Percentiles rank a stretch among this genome's conserved stretches.
Evolutionary conservation across 2,797 vertebrate genomes (phyloP).

Genomic region (Novumbra hubbsi): DNA sequence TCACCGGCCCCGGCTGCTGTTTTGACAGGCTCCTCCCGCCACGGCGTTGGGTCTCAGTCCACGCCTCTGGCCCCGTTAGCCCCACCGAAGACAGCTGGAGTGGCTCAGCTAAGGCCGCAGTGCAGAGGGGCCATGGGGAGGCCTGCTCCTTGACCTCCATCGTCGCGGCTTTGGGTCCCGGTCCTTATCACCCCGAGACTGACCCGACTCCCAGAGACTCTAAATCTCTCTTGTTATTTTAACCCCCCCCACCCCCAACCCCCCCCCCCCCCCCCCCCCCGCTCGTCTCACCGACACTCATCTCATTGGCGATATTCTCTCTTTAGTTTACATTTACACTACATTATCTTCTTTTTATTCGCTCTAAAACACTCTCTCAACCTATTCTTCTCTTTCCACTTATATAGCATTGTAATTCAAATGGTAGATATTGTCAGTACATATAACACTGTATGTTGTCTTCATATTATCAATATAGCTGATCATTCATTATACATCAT

Average conservation of each 20-base stretch:
- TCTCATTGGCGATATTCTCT: neutral
- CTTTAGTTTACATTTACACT: neutral
- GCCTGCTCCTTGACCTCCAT: neutral
- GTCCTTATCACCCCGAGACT: neutral
- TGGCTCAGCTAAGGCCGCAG: neutral
- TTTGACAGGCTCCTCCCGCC: slow-evolving; percentile 65
- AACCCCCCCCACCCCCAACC: neutral
- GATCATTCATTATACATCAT: no score
- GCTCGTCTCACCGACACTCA: neutral
- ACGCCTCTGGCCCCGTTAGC: slow-evolving; percentile 4
- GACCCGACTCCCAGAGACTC: neutral
- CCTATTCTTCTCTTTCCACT: no score
- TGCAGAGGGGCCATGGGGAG: no score
- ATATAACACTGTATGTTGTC: no score
- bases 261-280: neutral
- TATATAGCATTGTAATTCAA: no score
- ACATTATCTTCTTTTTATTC: neutral
- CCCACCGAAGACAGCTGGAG: slow-evolving; percentile 10
- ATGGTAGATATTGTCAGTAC: no score
- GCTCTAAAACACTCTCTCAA: neutral
- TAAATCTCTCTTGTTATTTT: neutral
- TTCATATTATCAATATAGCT: no score
- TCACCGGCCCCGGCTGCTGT: slow-evolving; percentile 59
- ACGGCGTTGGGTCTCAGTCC: neutral
- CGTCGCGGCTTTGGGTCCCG: neutral